A percentile compares a stretch with the other conserved stretches of the same genome.
Conservation (phyloP, 2,888 invertebrate species). For the Plemyria rubiginata region DNA sequence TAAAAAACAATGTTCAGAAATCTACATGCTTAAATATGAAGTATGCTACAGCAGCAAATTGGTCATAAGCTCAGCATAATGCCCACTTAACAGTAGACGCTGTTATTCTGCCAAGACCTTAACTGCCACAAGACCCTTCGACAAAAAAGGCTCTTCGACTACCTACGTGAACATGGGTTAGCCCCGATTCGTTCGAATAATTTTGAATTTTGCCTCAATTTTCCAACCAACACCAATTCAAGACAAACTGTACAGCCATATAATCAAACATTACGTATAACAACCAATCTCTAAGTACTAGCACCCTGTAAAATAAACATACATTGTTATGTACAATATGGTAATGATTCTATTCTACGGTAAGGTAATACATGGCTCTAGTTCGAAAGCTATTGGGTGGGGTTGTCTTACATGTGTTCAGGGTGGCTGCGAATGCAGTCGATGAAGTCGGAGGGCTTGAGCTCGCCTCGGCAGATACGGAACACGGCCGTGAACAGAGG, state of each 20-base stretch:
- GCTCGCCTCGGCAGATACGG: conserved; percentile 94
- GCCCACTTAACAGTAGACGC: too few relatives aligned
- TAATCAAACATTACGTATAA: conserved; percentile 54
- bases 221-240: conserved; percentile 23
- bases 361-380: conserved; percentile 38
- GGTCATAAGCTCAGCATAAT: too few relatives aligned
- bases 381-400: conserved; percentile 53
- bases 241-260: conserved; percentile 50
- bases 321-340: conserved; percentile 64
- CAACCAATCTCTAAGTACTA: conserved; percentile 68
- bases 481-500: conserved; percentile 98
- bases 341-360: conserved; percentile 60
- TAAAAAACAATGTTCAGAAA: too few relatives aligned
- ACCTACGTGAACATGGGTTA: not conserved
- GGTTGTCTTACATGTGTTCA: conserved; percentile 94
- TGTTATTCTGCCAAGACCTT: too few relatives aligned
- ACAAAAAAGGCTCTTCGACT: not conserved
- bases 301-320: conserved; percentile 76
- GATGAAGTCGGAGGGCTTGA: conserved; percentile 92
- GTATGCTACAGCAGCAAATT: too few relatives aligned
- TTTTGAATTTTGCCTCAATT: conserved; percentile 3
- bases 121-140: too few relatives aligned
- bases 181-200: not conserved
- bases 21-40: too few relatives aligned
- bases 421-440: conserved; percentile 97